A percentile compares a stretch with the other conserved stretches of the same genome.
phyloP scores from a whole-genome alignment of 2,888 invertebrate species.

The Candidula unifasciata region DNA sequence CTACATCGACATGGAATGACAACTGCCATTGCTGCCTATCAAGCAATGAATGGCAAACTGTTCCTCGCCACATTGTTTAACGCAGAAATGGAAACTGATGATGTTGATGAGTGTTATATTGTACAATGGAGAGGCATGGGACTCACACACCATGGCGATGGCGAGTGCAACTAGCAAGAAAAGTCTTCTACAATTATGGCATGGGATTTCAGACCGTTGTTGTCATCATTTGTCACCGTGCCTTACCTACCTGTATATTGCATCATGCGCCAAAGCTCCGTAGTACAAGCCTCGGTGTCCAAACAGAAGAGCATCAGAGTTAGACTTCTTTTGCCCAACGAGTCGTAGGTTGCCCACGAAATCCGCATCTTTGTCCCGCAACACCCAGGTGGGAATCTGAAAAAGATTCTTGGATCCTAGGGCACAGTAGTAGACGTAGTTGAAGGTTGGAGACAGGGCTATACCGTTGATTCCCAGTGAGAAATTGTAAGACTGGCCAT shows the following conservation, averaged over 20 bases:
- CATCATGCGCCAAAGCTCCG: slow-evolving; percentile 28
- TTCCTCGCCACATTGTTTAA: too few relatives aligned
- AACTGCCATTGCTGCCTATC: too few relatives aligned
- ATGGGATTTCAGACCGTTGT: too few relatives aligned
- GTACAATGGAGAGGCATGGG: too few relatives aligned
- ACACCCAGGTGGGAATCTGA: slow-evolving; percentile 43
- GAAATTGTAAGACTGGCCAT: slow-evolving; percentile 19
- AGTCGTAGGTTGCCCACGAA: neutral
- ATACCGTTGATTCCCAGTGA: slow-evolving; percentile 64
- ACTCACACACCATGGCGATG: too few relatives aligned
- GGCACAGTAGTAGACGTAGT: slow-evolving; percentile 66
- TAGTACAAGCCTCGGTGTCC: slow-evolving; percentile 37
- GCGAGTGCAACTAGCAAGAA: too few relatives aligned
- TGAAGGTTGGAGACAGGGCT: slow-evolving; percentile 66
- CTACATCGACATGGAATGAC: too few relatives aligned
- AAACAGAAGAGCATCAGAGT: slow-evolving; percentile 38
- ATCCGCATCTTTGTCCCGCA: slow-evolving; percentile 4
- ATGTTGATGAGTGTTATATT: too few relatives aligned
- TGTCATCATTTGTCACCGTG: neutral
- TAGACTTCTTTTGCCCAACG: slow-evolving; percentile 36
- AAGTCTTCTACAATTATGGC: too few relatives aligned
- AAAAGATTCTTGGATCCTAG: slow-evolving; percentile 60
- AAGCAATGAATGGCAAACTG: too few relatives aligned
- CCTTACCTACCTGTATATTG: slow-evolving; percentile 23
- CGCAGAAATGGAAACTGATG: too few relatives aligned